Evolutionary conservation across 2,113 vertebrate genomes (phyloP), one percentile per base, ranked within the genome.

Genomic region (Psophia crepitans): DNA sequence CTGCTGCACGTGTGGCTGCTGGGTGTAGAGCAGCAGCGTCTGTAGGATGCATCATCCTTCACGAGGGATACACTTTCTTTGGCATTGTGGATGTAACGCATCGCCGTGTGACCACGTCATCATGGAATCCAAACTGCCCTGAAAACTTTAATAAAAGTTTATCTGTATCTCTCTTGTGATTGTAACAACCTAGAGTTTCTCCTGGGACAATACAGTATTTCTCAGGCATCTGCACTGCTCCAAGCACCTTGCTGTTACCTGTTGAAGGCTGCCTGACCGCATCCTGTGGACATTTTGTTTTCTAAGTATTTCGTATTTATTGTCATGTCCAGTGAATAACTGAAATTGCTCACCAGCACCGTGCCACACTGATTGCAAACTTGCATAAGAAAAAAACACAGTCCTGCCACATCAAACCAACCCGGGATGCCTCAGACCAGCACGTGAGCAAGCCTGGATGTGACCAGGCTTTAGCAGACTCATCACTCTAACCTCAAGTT

Each of bases 121-220:
- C 94, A 86, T 77, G 93, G 69, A 88, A 93, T 37, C 64, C 83
- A 74, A 88, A 86, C 61, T 95, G 90, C 73, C 46, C 74, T 95
- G 94, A 97, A 97, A 96, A 64, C 86, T 68, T 93, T 65, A 89
- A 61, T 70, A 75, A 84, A 88, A 87, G 53, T 84, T 84, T 82
- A 93, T 92, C 94, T 80, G 90, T 87, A 48, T 93, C 66, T 90
- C 64, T 81, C 51, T 81, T 80, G 76, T 8, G 84, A 30, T 88
- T 44, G 17, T 80, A 92, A 78, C 46, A 70, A 79, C 80, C 83
- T 88, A 71, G 37, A 51, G 89, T 79, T 96, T 97, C 60, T 94
- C 71, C 85, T 90, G 65, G 90, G 64, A 89, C 24, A 79, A 48
- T n/a, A 33, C 1, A 0, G 10, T 32, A 26, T 66, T 95, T 93